phyloP scores from a whole-genome alignment of 2,113 vertebrate species.

The Forbesichthys papilliferus region DNA sequence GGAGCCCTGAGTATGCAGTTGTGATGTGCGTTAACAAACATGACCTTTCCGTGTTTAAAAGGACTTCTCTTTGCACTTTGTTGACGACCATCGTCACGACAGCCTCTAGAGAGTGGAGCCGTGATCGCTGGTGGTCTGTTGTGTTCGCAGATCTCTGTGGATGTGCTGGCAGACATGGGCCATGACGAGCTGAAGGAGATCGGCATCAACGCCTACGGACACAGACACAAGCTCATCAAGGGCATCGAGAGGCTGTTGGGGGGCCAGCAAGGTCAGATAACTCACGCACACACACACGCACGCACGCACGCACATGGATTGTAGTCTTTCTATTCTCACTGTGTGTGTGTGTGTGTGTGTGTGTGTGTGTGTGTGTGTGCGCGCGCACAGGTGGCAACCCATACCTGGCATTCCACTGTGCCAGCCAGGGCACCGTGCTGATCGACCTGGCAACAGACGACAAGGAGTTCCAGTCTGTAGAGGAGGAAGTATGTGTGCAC shows the following conservation, averaged over 20 bases:
- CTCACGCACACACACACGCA: too few species aligned
- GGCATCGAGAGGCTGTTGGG: slow-evolving; percentile 94
- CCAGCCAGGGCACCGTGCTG: slow-evolving; percentile 93
- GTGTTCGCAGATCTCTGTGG: slow-evolving; percentile 86
- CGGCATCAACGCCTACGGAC: slow-evolving; percentile 96
- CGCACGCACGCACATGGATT: too few species aligned
- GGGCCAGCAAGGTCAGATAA: slow-evolving; percentile 87
- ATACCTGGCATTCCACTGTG: slow-evolving; percentile 93
- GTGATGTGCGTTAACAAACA: too few species aligned
- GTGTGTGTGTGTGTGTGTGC: background rate
- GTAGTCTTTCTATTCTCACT: background rate
- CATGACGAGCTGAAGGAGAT: slow-evolving; percentile 98
- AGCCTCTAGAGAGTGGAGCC: too few species aligned
- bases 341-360: background rate
- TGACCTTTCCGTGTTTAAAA: too few species aligned
- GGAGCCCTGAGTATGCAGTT: too few species aligned
- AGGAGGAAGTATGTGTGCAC: slow-evolving; percentile 86
- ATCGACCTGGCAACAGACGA: slow-evolving; percentile 94
- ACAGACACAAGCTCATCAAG: slow-evolving; percentile 97
- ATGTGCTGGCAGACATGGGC: slow-evolving; percentile 96
- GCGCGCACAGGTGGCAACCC: slow-evolving; percentile 85
- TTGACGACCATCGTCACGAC: too few species aligned
- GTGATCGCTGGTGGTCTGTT: background rate
- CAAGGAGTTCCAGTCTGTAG: slow-evolving; percentile 97
- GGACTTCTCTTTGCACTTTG: too few species aligned